Evolutionary conservation across 2,797 vertebrate species (phyloP).

Genomic region (Eulemur rubriventer): DNA sequence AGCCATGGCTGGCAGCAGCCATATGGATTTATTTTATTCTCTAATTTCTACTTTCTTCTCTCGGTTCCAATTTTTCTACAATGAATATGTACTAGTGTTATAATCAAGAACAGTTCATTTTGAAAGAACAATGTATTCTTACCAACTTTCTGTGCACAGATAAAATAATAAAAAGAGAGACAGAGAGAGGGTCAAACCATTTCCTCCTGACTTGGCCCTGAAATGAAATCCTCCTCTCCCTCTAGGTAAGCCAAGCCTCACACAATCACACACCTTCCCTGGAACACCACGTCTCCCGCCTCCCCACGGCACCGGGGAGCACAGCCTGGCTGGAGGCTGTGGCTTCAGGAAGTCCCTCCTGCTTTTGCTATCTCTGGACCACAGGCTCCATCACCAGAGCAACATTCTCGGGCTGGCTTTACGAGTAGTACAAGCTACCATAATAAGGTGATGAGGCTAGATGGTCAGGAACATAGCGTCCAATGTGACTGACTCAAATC

Average conservation of each 20-base stretch:
- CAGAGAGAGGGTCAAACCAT: background rate
- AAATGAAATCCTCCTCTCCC: background rate
- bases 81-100: background rate
- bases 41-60: slow-evolving; percentile 16
- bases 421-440: background rate
- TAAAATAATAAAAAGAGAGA: background rate
- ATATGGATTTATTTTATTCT: background rate
- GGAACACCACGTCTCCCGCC: background rate
- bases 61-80: background rate
- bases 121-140: background rate
- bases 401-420: background rate
- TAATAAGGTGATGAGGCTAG: background rate
- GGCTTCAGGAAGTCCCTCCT: background rate
- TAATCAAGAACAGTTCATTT: background rate
- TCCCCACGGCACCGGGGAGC: background rate
- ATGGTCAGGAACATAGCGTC: background rate
- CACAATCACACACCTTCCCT: background rate
- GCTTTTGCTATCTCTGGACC: rapidly evolving
- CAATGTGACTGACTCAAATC: rapidly evolving
- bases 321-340: background rate
- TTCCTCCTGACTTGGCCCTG: background rate
- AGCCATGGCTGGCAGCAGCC: background rate
- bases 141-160: background rate
- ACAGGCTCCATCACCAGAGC: background rate
- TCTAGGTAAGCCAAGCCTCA: background rate